phyloP scores from a whole-genome alignment of 2,888 invertebrate genomes.

The Phyto melanocephala region DNA sequence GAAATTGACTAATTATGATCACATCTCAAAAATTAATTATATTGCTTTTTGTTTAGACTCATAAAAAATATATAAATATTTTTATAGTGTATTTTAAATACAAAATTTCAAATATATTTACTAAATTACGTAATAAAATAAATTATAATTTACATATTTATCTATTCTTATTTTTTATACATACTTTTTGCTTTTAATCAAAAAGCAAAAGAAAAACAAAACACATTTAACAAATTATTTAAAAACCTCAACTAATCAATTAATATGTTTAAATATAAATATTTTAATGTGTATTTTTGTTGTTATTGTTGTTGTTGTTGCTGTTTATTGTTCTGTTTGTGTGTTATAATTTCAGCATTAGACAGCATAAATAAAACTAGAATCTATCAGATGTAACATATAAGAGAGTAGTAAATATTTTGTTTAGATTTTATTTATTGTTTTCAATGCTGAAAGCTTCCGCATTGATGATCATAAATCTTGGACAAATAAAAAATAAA shows the following conservation, averaged over 20 bases:
- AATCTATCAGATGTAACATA: neutral
- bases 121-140: neutral
- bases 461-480: slow-evolving; percentile 57
- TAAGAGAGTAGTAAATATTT: neutral
- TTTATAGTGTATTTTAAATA: neutral
- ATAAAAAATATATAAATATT: too few relatives aligned
- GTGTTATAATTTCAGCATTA: slow-evolving; percentile 31
- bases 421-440: neutral
- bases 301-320: too few relatives aligned
- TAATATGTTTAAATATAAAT: neutral
- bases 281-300: too few relatives aligned
- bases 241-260: slow-evolving; percentile 1
- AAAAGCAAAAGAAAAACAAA: too few relatives aligned
- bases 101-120: neutral
- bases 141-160: neutral
- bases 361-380: neutral
- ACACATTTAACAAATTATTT: neutral
- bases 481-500: slow-evolving; percentile 42
- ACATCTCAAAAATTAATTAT: too few relatives aligned
- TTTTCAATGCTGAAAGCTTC: slow-evolving; percentile 42
- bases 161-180: neutral
- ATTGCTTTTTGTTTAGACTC: too few relatives aligned
- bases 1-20: too few relatives aligned
- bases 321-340: neutral
- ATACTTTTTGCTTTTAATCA: neutral